Conservation (phyloP, 2,797 vertebrate genomes). For the Anguilla anguilla region DNA sequence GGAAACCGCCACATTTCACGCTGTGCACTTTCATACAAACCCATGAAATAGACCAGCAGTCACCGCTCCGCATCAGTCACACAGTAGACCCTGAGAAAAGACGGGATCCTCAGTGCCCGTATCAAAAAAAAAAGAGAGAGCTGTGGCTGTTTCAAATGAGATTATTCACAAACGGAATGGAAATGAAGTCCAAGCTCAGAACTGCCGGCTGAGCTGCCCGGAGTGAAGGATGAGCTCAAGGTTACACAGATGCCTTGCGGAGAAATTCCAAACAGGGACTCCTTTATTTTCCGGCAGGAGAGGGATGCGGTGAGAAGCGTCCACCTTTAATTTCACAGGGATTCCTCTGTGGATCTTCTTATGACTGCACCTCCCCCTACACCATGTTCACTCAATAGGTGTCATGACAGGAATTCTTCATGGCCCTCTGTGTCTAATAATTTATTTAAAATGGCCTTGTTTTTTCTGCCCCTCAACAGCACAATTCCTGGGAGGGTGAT, state of each 20-base stretch:
- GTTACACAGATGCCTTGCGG: neutral
- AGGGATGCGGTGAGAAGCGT: neutral
- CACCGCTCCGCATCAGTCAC: neutral
- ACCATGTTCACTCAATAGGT: neutral
- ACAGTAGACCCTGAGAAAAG: neutral
- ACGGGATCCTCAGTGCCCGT: neutral
- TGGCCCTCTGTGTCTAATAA: constrained; percentile 6
- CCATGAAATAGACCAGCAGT: neutral
- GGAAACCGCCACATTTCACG: constrained; percentile 16
- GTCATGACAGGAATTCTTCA: constrained; percentile 20
- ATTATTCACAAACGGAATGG: constrained; percentile 24
- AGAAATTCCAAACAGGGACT: neutral
- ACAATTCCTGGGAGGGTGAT: constrained; percentile 1
- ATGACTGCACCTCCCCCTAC: neutral
- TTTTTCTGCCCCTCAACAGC: neutral
- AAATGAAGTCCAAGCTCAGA: neutral
- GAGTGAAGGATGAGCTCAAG: constrained; percentile 10
- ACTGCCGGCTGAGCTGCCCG: neutral
- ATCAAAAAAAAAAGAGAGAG: constrained; percentile 12
- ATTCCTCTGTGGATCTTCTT: neutral
- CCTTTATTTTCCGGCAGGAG: neutral
- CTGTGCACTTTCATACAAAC: neutral
- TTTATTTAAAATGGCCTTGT: constrained; percentile 19
- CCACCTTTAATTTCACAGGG: constrained; percentile 8
- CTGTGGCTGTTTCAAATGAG: neutral